Evolutionary conservation across 2,888 invertebrate genomes (phyloP).

Genomic region (Trilocha varians): DNA sequence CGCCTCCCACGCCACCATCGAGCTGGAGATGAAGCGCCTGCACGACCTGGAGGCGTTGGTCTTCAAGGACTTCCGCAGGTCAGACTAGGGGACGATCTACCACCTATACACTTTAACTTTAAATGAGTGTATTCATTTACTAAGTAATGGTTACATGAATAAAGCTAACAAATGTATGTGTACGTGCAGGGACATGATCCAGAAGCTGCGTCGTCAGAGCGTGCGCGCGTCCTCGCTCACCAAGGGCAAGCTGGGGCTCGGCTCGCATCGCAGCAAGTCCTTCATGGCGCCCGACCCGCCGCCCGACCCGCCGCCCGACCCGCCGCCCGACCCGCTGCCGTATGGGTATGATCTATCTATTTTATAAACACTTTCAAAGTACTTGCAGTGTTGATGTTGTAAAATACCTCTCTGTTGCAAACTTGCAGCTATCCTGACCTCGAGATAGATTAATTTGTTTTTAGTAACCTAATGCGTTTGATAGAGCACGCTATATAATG

Average conservation of each 20-base stretch:
- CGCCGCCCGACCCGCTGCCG: slow-evolving; percentile 59
- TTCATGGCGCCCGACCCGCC: slow-evolving; percentile 74
- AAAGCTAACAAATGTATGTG: not conserved
- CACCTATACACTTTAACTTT: not conserved
- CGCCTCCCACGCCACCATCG: slow-evolving; percentile 91
- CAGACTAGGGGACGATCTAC: slow-evolving; percentile 1
- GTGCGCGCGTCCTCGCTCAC: slow-evolving; percentile 82
- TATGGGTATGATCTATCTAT: slow-evolving; percentile 18
- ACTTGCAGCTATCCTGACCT: too few relatives aligned
- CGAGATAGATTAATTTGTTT: too few relatives aligned
- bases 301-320: slow-evolving; percentile 79
- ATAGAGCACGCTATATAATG: too few relatives aligned
- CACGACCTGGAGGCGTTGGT: slow-evolving; percentile 95
- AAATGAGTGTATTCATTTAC: not conserved
- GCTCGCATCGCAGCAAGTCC: slow-evolving; percentile 82
- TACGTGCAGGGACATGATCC: slow-evolving; percentile 86
- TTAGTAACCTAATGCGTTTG: too few relatives aligned
- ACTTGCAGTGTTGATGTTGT: too few relatives aligned
- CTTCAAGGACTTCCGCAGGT: slow-evolving; percentile 93
- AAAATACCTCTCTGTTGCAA: too few relatives aligned
- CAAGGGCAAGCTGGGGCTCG: slow-evolving; percentile 84
- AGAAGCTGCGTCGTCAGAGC: slow-evolving; percentile 88
- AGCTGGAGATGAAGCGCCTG: slow-evolving; percentile 91
- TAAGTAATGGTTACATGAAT: not conserved
- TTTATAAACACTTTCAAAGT: too few relatives aligned